Conservation (phyloP, 2,113 vertebrate genomes). For the Aythya baeri region DNA sequence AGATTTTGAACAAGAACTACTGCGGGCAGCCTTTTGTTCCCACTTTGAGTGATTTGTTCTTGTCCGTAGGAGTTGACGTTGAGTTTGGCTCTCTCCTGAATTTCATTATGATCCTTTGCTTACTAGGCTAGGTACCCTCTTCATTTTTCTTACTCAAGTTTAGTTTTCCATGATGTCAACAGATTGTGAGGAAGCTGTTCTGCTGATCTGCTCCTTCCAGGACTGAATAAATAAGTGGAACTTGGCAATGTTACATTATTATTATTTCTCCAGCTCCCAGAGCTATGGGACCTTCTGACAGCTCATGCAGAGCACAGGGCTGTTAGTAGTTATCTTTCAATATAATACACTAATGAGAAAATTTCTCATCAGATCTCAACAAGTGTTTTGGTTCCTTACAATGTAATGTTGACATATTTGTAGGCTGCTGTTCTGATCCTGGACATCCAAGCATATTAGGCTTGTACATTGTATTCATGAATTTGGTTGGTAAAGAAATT, state of each 20-base stretch:
- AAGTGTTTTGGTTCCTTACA: constrained; percentile 46
- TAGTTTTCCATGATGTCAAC: constrained; percentile 9
- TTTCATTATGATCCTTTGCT: background rate
- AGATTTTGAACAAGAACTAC: background rate
- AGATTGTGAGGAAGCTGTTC: background rate
- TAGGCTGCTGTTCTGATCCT: constrained; percentile 25
- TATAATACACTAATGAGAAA: constrained; percentile 53
- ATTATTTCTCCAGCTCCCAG: constrained; percentile 7
- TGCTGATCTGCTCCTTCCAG: background rate
- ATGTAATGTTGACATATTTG: constrained; percentile 46
- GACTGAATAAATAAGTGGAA: background rate
- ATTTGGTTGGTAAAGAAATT: background rate
- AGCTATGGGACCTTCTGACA: constrained; percentile 37
- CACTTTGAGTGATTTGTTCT: background rate
- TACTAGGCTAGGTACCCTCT: background rate
- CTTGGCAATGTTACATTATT: background rate
- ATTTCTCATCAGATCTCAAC: constrained; percentile 42
- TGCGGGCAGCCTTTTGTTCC: background rate
- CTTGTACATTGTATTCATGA: background rate
- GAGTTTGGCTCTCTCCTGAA: background rate
- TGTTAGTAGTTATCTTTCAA: constrained; percentile 37
- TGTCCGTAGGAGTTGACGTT: background rate
- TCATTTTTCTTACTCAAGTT: background rate
- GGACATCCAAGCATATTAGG: constrained; percentile 40
- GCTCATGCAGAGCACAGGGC: constrained; percentile 35